These are phyloP conservation scores for Deilephila elpenor DNA, from an alignment of 2,888 invertebrate genomes.

Conservation along the genomic window DNA sequence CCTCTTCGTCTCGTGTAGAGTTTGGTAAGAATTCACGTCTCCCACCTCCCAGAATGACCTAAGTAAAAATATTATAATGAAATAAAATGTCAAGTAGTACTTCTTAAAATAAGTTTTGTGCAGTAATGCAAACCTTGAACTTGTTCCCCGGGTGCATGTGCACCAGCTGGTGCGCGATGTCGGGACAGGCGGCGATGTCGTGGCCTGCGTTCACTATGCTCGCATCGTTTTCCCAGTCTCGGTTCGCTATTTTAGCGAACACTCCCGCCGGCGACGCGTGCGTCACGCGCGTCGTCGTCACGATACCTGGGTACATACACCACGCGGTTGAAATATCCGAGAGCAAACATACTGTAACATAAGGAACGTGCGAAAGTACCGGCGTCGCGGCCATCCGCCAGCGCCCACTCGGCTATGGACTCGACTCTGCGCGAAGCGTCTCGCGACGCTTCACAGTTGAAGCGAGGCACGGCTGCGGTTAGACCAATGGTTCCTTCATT, in stretches of 20 bases:
- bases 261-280: slow-evolving; percentile 90
- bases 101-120: too few relatives aligned
- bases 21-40: slow-evolving; percentile 86
- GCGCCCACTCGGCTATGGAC: slow-evolving; percentile 88
- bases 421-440: slow-evolving; percentile 80
- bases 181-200: slow-evolving; percentile 83
- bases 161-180: slow-evolving; percentile 89
- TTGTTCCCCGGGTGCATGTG: slow-evolving; percentile 85
- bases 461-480: slow-evolving; percentile 82
- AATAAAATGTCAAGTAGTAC: background rate
- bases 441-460: slow-evolving; percentile 85
- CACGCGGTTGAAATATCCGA: too few relatives aligned
- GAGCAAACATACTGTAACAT: background rate
- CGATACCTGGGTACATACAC: slow-evolving; percentile 60
- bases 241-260: slow-evolving; percentile 87
- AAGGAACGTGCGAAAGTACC: slow-evolving; percentile 46
- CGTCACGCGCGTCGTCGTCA: slow-evolving; percentile 90
- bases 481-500: slow-evolving; percentile 87
- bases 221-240: slow-evolving; percentile 88
- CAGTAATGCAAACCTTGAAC: slow-evolving; percentile 81
- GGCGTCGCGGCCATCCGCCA: slow-evolving; percentile 69
- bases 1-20: slow-evolving; percentile 76
- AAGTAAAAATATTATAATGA: slow-evolving; percentile 29
- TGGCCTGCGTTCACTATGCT: slow-evolving; percentile 69
- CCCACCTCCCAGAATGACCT: slow-evolving; percentile 90